phyloP scores from a whole-genome alignment of 2,113 vertebrate genomes.

The Saimiri boliviensis region DNA sequence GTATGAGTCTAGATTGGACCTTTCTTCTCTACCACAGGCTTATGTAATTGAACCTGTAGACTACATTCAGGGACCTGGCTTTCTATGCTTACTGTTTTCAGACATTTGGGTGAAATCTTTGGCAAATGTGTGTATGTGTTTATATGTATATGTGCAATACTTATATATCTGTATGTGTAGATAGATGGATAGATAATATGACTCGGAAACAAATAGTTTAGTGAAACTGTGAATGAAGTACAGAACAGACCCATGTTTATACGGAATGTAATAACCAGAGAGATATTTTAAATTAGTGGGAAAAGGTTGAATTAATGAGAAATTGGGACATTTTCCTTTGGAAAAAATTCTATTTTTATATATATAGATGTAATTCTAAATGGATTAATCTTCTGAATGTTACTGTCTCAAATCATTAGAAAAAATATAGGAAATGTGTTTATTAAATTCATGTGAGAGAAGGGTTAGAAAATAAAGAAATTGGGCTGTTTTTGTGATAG shows the following conservation, averaged over 20 bases:
- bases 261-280: neutral
- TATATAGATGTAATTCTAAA: neutral
- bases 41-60: neutral
- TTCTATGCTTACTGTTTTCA: neutral
- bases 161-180: neutral
- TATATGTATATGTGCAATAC: neutral
- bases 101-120: conserved; percentile 4
- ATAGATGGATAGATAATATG: neutral
- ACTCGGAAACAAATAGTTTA: conserved; percentile 9
- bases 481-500: conserved; percentile 22
- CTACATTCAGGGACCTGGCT: neutral
- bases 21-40: conserved; percentile 11
- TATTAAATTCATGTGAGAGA: neutral
- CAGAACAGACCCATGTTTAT: neutral
- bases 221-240: neutral
- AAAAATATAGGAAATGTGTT: conserved; percentile 17
- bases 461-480: neutral
- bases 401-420: conserved; percentile 13
- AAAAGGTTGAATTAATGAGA: conserved; percentile 12
- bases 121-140: neutral
- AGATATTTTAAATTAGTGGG: neutral
- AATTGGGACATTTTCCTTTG: neutral
- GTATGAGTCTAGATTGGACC: conserved; percentile 15
- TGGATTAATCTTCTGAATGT: conserved; percentile 16
- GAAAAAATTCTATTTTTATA: neutral